A percentile compares a stretch with the other conserved stretches of the same genome.
Evolutionary conservation across 2,113 vertebrate genomes (phyloP).

Genomic region (Laticauda colubrina): DNA sequence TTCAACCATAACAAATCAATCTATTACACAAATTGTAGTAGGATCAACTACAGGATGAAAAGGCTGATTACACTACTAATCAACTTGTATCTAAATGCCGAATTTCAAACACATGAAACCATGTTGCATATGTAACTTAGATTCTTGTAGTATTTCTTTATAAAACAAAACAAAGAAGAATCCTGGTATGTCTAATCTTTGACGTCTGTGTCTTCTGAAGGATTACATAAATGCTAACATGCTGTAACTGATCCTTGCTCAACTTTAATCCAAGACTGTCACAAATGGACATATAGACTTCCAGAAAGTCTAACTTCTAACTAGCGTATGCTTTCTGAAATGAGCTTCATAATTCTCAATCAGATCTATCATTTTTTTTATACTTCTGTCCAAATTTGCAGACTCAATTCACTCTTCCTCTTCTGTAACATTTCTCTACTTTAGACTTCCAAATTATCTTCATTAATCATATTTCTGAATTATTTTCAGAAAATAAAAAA

Average conservation of each 20-base stretch:
- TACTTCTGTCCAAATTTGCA: not conserved
- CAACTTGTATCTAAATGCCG: not conserved
- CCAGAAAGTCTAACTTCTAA: not conserved
- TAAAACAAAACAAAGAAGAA: not conserved
- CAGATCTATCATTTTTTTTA: not conserved
- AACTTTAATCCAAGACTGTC: not conserved
- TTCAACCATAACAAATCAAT: not conserved
- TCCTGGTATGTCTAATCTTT: not conserved
- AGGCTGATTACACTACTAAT: not conserved
- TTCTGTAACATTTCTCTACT: not conserved
- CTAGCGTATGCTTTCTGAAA: not conserved
- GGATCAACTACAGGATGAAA: not conserved
- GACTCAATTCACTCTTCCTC: not conserved
- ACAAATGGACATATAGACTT: not conserved
- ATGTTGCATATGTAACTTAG: not conserved
- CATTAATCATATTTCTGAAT: not conserved
- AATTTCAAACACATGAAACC: not conserved
- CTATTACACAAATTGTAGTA: not conserved
- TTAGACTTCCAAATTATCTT: not conserved
- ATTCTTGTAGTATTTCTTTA: not conserved
- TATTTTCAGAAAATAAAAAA: not conserved
- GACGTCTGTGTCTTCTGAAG: not conserved
- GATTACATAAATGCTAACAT: not conserved
- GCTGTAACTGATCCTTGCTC: not conserved
- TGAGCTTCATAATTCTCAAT: not conserved